phyloP scores from a whole-genome alignment of 2,113 vertebrate species.

The Oxygymnocypris stewartii region DNA sequence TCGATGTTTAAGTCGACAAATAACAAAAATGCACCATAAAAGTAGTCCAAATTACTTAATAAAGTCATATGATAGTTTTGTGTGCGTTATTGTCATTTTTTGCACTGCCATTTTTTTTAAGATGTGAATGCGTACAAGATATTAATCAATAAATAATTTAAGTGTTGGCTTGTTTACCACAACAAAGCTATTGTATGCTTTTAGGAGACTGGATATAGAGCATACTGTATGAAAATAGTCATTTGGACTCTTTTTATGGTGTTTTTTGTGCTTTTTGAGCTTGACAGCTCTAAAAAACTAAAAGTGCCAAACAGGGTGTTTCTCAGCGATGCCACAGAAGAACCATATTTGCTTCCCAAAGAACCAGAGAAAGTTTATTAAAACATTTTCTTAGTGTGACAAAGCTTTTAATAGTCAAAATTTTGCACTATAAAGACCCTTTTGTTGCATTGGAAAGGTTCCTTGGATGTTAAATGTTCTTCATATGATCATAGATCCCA shows the following conservation, averaged over 20 bases:
- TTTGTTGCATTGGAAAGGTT: not conserved
- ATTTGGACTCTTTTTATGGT: not conserved
- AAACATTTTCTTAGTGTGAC: not conserved
- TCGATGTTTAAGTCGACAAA: not conserved
- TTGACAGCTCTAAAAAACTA: not conserved
- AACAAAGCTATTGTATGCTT: not conserved
- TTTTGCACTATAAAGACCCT: not conserved
- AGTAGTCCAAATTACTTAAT: not conserved
- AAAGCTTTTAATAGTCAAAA: not conserved
- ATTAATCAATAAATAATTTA: not conserved
- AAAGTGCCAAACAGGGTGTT: not conserved
- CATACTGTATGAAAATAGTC: not conserved
- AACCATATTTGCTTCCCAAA: not conserved
- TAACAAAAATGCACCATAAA: not conserved
- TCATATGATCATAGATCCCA: not conserved
- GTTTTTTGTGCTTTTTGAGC: not conserved
- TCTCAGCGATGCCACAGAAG: not conserved
- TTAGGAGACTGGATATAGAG: not conserved
- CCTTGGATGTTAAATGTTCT: not conserved
- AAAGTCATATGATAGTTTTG: not conserved
- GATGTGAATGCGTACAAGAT: not conserved
- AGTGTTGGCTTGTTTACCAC: not conserved
- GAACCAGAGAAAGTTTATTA: not conserved
- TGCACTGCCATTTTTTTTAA: not conserved
- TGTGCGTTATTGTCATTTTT: not conserved